phyloP scores from a whole-genome alignment of 2,888 invertebrate species.

The Agonopterix subpropinquella region DNA sequence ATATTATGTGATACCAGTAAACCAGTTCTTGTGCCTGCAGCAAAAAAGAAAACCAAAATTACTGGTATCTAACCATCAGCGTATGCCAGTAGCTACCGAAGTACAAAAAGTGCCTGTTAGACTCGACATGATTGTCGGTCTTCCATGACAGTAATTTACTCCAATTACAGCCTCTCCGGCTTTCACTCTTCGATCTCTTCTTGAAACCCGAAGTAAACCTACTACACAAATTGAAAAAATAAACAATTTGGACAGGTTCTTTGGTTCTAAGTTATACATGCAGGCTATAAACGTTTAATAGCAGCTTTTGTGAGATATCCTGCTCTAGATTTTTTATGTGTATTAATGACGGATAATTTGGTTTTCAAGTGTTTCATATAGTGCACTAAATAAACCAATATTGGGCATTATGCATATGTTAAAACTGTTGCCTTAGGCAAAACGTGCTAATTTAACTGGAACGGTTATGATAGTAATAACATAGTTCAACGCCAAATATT shows the following conservation, averaged over 20 bases:
- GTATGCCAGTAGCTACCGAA: conserved; percentile 12
- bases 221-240: conserved; percentile 25
- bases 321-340: background rate
- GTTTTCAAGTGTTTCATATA: background rate
- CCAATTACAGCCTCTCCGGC: conserved; percentile 32
- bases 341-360: background rate
- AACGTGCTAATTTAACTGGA: too few relatives aligned
- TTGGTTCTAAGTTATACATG: background rate
- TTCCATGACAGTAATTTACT: conserved; percentile 36
- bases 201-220: conserved; percentile 26
- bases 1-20: too few relatives aligned
- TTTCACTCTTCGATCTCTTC: conserved; percentile 26
- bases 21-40: too few relatives aligned
- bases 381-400: too few relatives aligned
- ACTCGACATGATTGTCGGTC: conserved; percentile 23
- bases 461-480: too few relatives aligned
- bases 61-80: background rate
- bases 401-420: too few relatives aligned
- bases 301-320: background rate
- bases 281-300: background rate
- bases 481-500: too few relatives aligned
- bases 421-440: too few relatives aligned
- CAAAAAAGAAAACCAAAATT: too few relatives aligned
- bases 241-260: conserved; percentile 8
- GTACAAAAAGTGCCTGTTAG: conserved; percentile 30